Base-by-base conservation (phyloP, 2,888 invertebrate species). In the Lycia hirtaria region DNA sequence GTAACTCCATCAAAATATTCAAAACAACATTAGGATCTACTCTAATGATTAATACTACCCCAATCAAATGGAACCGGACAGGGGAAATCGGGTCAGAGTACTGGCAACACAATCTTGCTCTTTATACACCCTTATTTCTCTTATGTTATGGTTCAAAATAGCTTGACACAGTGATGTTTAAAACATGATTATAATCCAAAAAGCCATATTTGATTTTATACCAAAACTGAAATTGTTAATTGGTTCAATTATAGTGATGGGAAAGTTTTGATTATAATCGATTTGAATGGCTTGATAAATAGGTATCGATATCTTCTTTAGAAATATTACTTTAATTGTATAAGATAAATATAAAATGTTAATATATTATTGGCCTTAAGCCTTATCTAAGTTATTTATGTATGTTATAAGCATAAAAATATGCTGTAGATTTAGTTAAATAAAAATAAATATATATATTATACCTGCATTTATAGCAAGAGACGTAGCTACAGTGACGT, bases 1-100 rank as follows among this genome's bases (percentile, higher is more conserved):
- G 28, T 44, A 41, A 15, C 41, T 41, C 17, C 26, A 41, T 41
- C 41, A 41, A 26, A 41, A 41, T 41, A 35, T 47, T 47, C 47
- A 24, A 33, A 47, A 35, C 35, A 35, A 35, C 22, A 47, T 22
- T 24, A 47, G 35, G 35, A 35, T 47, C 12, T 17, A 20, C 12
- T 45, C 14, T 17, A 47, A 47, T 47, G 47, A 28, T 44, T 44
- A 44, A 44, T 44, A 33, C 33, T 45, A 45, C 47, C 47, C 33
- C 15, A 33, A 47, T 47, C 47, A 47, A 47, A 47, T 33, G 33
- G 24, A 35, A 17, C 47, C 33, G 47, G 47, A 47, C 47, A 47
- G 35, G 47, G 35, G 33, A 33, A 47, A 47, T 24, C 33, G 22
- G 47, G 47, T 35, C 47, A 47, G 6, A 47, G 47, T 26, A 12